A percentile compares a stretch with the other conserved stretches of the same genome.
Conservation (phyloP, 2,113 vertebrate species). For the Sciurus niger region DNA sequence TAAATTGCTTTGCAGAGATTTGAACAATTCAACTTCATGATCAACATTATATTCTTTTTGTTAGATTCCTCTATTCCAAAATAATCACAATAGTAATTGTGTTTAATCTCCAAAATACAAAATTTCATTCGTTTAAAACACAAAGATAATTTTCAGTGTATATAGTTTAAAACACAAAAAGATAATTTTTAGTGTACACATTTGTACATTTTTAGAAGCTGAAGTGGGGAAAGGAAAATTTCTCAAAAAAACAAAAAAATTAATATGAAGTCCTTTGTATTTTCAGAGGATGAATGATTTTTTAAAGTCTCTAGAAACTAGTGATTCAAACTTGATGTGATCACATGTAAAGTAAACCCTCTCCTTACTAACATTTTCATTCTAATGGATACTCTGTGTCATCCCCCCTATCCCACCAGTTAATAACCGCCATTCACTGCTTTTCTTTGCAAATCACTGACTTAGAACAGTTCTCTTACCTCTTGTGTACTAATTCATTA, state of each 20-base stretch:
- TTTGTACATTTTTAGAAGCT: not conserved
- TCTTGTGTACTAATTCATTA: constrained; percentile 20
- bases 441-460: constrained; percentile 30
- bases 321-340: constrained; percentile 22
- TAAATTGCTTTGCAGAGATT: constrained; percentile 49
- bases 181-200: not conserved
- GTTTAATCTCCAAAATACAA: not conserved
- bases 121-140: constrained; percentile 21
- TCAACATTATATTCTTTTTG: not conserved
- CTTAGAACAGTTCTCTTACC: not conserved
- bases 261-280: not conserved
- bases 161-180: constrained; percentile 17
- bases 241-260: not conserved
- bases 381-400: not conserved
- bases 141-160: not conserved
- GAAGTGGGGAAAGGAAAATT: not conserved
- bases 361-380: constrained; percentile 11
- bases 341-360: not conserved
- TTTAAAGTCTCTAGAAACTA: constrained; percentile 14
- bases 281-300: constrained; percentile 48
- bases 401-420: not conserved
- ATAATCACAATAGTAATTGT: not conserved
- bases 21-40: not conserved
- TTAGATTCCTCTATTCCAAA: constrained; percentile 47
- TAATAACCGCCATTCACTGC: constrained; percentile 23